Base-by-base conservation (phyloP, 1,140 invertebrate species). In the Nixonia krombeini region DNA sequence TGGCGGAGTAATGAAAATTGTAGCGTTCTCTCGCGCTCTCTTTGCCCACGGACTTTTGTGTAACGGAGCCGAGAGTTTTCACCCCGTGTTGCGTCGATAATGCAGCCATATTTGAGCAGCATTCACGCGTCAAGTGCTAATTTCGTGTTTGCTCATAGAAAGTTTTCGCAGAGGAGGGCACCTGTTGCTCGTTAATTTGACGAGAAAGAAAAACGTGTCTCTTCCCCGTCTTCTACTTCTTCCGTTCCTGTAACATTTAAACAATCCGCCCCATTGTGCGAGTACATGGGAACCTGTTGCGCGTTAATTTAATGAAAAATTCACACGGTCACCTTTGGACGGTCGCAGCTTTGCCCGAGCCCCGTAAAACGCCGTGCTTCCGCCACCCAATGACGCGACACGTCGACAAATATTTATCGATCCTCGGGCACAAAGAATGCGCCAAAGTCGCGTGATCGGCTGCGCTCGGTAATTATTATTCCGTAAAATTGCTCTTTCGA, bases 101-200 rank as follows among this genome's bases (percentile, higher is more conserved):
- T 46, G 52, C 46, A 45, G 41, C 50, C 51, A 63, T 56, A 56
- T 51, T 57, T 65, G 53, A 52, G 28, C 33, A 52, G 47, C 26
- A 50, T 65, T 65, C 53, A 57, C 41, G 61, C 46, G 46, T 47
- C 45, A 50, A 66, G 38, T 55, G 64, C 61, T 62, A 61, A 56
- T 62, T 62, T 68, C 26, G 52, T 50, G 50, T 62, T 61, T 52
- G 47, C 25, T 49, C 12, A 41, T 21, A 16, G 28, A 49, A 62
- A 68, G 64, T 61, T 67, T 61, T 56, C 63, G 68, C 56, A 33
- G 50, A 75, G 52, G 41, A 57, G 55, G 69, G 52, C 74, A 81
- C 79, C 75, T 81, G 79, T 81, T 81, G 77, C 76, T 53, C 68
- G 70, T 77, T 81, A 76, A 79, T 78, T 79, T 75, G 70, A 77